phyloP scores from a whole-genome alignment of 2,888 invertebrate genomes.

The Melinopterus prodromus region DNA sequence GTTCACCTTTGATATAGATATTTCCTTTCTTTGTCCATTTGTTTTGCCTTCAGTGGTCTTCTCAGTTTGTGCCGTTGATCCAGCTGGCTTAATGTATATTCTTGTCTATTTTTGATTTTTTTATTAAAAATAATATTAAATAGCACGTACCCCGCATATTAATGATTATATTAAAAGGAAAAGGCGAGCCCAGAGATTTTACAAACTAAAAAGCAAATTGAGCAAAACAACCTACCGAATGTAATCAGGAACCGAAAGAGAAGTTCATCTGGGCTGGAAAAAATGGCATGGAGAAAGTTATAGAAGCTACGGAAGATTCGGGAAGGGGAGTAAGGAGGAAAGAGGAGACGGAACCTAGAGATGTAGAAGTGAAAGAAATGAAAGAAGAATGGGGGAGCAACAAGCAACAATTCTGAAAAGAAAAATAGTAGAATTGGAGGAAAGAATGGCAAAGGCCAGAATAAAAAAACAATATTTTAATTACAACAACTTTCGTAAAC shows the following conservation, averaged over 20 bases:
- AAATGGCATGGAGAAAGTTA: not conserved
- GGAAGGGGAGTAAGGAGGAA: not conserved
- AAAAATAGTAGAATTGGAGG: conserved; percentile 6
- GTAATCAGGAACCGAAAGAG: not conserved
- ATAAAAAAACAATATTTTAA: not conserved
- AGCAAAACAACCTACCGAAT: not conserved
- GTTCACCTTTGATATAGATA: too few species aligned
- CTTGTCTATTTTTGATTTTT: too few species aligned
- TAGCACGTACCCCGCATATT: too few species aligned
- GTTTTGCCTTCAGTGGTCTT: too few species aligned
- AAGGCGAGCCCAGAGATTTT: not conserved
- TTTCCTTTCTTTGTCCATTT: too few species aligned
- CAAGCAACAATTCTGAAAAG: not conserved
- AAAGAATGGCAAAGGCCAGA: not conserved
- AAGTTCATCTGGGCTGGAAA: not conserved
- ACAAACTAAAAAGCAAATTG: not conserved
- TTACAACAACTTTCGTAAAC: too few species aligned
- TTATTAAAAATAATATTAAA: too few species aligned
- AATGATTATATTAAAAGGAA: not conserved
- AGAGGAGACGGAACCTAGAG: not conserved
- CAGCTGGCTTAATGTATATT: too few species aligned
- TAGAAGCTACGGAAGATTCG: not conserved
- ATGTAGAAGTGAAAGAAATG: not conserved
- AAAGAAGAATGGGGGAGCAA: not conserved
- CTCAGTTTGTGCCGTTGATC: too few species aligned